Percentiles rank a stretch among this genome's conserved stretches.
These are phyloP conservation scores for Agrypnia vestita DNA, from an alignment of 1,140 invertebrate genomes.

Conservation along the genomic window DNA sequence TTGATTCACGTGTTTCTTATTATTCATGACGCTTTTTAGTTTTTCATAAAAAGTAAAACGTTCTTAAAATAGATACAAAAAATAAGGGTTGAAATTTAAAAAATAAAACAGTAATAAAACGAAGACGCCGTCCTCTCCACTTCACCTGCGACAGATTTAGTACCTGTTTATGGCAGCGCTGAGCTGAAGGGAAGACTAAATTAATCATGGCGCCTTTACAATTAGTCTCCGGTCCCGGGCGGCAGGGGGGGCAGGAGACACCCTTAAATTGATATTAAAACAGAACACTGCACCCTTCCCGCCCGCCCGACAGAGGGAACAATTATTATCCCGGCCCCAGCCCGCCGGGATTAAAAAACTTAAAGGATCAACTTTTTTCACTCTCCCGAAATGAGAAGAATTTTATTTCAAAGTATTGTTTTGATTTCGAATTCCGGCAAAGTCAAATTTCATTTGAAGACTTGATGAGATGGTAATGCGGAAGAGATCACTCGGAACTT, in stretches of 20 bases:
- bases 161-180: conserved; percentile 14
- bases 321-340: not conserved
- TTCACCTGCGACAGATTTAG: conserved; percentile 31
- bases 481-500: conserved; percentile 2
- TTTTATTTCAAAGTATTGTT: conserved; percentile 33
- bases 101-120: not conserved
- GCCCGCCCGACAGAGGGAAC: not conserved
- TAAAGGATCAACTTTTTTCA: conserved; percentile 24
- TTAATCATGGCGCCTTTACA: conserved; percentile 31
- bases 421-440: conserved; percentile 16
- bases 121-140: not conserved
- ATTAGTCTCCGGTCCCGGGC: not conserved
- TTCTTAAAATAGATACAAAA: no score
- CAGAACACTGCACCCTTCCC: not conserved
- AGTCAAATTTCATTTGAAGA: conserved; percentile 14
- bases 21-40: no score
- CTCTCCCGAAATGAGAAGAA: not conserved
- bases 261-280: conserved; percentile 34
- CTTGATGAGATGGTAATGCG: conserved; percentile 1
- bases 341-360: conserved; percentile 23
- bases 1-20: no score
- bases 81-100: not conserved
- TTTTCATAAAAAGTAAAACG: no score
- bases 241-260: not conserved
- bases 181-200: conserved; percentile 11